Percentiles rank a stretch among this genome's conserved stretches.
Conservation (phyloP, 2,888 invertebrate genomes). For the Elysia crispata region DNA sequence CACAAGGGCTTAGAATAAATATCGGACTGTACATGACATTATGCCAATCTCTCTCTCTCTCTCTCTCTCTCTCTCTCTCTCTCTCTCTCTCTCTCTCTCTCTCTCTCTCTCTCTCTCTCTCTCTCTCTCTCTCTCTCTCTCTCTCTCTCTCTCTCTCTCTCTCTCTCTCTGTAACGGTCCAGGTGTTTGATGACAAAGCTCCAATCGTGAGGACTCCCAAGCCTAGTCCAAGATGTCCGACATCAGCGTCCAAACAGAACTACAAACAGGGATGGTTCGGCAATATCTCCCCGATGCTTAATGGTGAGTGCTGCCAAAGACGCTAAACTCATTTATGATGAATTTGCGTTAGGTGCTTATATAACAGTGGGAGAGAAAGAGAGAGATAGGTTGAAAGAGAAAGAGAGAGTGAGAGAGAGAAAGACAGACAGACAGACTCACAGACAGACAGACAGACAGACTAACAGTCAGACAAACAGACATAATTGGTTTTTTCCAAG, state of each 20-base stretch:
- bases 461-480: no score
- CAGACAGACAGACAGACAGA: no score
- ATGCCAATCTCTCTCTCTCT: background rate
- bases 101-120: conserved; percentile 32
- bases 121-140: conserved; percentile 16
- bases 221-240: conserved; percentile 62
- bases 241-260: conserved; percentile 57
- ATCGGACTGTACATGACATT: no score
- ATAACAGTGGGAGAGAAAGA: no score
- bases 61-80: conserved; percentile 5
- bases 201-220: conserved; percentile 44
- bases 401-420: no score
- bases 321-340: no score
- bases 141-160: background rate
- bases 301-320: no score
- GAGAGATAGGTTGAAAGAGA: no score
- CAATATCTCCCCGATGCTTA: conserved; percentile 57
- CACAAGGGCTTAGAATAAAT: no score
- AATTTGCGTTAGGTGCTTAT: no score
- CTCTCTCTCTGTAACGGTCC: conserved; percentile 51
- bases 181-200: conserved; percentile 45
- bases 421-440: no score
- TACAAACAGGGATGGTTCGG: conserved; percentile 62
- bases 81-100: conserved; percentile 26
- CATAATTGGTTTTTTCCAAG: no score